Conservation (phyloP, 2,113 vertebrate species). For the Xyliphius kryptos region DNA sequence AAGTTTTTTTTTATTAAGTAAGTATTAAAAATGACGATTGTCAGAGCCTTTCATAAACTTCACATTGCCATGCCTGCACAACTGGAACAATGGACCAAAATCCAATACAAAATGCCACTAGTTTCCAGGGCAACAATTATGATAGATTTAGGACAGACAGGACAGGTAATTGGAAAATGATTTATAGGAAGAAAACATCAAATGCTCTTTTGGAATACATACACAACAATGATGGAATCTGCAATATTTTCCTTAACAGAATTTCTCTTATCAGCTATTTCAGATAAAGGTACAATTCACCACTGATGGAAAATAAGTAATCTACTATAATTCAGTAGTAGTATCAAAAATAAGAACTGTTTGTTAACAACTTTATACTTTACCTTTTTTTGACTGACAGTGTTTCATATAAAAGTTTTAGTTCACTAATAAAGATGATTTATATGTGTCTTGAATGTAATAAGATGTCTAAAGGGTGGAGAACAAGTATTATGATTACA, state of each 20-base stretch:
- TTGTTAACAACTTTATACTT: no score
- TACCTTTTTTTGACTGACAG: no score
- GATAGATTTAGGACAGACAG: slow-evolving; percentile 69
- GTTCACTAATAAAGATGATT: no score
- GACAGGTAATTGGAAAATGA: slow-evolving; percentile 78
- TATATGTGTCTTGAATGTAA: no score
- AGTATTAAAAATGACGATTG: slow-evolving; percentile 15
- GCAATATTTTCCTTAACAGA: slow-evolving; percentile 29
- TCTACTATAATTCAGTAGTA: no score
- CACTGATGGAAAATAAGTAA: no score
- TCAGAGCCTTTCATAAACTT: slow-evolving; percentile 17
- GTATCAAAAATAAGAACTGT: no score
- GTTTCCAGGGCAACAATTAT: slow-evolving; percentile 74
- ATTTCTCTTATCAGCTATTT: slow-evolving; percentile 18
- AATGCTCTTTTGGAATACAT: slow-evolving; percentile 64
- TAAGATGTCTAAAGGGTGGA: no score
- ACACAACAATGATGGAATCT: slow-evolving; percentile 60
- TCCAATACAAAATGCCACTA: slow-evolving; percentile 59
- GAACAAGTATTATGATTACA: no score
- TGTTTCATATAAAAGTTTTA: no score
- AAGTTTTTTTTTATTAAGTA: no score
- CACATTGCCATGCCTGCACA: slow-evolving; percentile 28
- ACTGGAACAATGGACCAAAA: slow-evolving; percentile 61
- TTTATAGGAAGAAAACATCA: slow-evolving; percentile 66
- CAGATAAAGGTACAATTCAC: no score